Evolutionary conservation across 2,888 invertebrate genomes (phyloP), one percentile per base, ranked within the genome.

Genomic region (Euplexia lucipara): DNA sequence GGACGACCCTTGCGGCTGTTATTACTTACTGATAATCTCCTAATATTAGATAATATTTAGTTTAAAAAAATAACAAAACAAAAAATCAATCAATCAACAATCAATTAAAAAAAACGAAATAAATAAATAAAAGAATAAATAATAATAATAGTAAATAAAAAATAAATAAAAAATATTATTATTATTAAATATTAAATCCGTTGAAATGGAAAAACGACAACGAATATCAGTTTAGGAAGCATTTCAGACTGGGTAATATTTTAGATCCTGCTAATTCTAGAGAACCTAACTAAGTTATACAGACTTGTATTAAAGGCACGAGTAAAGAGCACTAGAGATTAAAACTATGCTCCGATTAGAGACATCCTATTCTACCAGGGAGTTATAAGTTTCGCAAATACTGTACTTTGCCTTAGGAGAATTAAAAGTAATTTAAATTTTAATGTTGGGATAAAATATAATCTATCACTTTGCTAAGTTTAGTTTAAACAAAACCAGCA

Each of bases 401-500:
- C n/a, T 6, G 18, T 41, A 45, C 10, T 64, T 41, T 34, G 12
- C 3, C 14, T 37, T 18, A 26, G 41, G 39, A n/a, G n/a, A n/a
- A 65, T 65, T 64, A 34, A 41, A 62, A 41, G 18, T 41, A 64
- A 64, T 48, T 62, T 34, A 48, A 41, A 62, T 48, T 32, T 47
- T 32, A 39, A 39, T 44, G 26, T 22, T 18, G 12, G 8, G 45
- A 6, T 7, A 26, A 64, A 64, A 63, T 26, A 26, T 34, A 22
- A 61, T 61, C 16, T 30, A 37, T 37, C 2, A 39, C 20, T 22
- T 10, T 26, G 3, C 2, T 14, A 34, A 34, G 10, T 34, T 60
- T 12, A 10, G 0, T 22, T 42, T 8, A 14, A 58, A 3, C 5
- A 5, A 3, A 41, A 56, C 0, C 1, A 32, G 1, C 4, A 8